Evolutionary conservation across 1,140 invertebrate genomes (phyloP), one percentile per base, ranked within the genome.

Genomic region (Palaemon carinicauda): DNA sequence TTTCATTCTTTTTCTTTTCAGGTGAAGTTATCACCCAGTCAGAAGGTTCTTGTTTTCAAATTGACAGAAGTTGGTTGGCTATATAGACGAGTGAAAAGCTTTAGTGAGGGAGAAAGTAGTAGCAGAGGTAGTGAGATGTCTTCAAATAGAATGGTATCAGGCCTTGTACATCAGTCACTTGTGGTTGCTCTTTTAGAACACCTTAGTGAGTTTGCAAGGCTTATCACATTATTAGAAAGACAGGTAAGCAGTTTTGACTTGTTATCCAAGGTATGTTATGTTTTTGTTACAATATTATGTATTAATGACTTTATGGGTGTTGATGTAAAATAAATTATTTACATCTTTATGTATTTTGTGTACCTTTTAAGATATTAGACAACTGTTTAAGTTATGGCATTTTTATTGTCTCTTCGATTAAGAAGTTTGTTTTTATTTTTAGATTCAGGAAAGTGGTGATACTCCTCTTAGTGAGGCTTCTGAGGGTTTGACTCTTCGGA

Each of bases 51-150:
- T 65, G 93, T 96, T 9, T 91, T 95, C 17, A 93, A 96, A 73
- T 92, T 98, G 12, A 94, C 95, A 3, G 96, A 98, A 91, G 93
- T 98, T 54, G 97, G 97, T 3, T 96, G 96, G 92, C 93, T 98
- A 80, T 96, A 97, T 90, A 96, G 95, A 91, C 93, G 95, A 88
- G 93, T 98, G 27, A 93, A 93, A 69, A 93, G 94, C 87, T 95
- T 94, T 90, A 95, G 95, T 74, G 92, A 93, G 50, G 89, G 90
- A 86, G 94, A 83, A 21, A 81, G 77, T 24, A 69, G 69, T 10
- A 80, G 69, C 17, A 31, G 73, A 17, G 82, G 87, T n/a, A 80
- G 71, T 53, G 85, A 69, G 19, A 73, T 82, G 24, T 78, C 89
- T 82, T 90, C 90, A 24, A 92, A 92, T 81, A 91, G 90, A 89